Base-by-base conservation (phyloP, 2,888 invertebrate species). In the Parnassius mnemosyne region DNA sequence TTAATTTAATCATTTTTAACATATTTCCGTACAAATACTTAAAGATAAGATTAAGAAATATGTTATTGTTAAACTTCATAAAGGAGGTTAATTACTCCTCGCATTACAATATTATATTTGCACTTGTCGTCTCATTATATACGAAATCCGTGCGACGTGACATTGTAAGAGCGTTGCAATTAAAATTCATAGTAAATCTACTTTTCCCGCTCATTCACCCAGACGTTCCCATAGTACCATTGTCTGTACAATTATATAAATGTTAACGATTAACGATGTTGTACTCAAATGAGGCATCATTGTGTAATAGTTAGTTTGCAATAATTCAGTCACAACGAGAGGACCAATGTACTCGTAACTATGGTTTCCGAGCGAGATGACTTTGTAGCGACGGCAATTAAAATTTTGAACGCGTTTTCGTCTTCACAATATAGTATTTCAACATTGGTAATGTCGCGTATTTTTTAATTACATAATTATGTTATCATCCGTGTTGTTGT, bases 101-200 rank as follows among this genome's bases (percentile, higher is more conserved):
- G 50, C 50, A 54, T 62, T 49, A 20, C 42, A 49, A 49, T 53
- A 10, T 44, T 11, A 46, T 58, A 58, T 49, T 51, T 54, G 53
- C 54, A 25, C 44, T 44, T 43, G 42, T 49, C 25, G 54, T 50
- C 41, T 53, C 13, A 20, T 60, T 43, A 44, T 34, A 12, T 10
- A 12, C 56, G 56, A 46, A 57, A 55, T 52, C 34, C 54, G 50
- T 10, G 43, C 50, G 50, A 54, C n/a, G 60, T 58, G 62, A 62
- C 62, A 62, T 62, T 62, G 62, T 51, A 54, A 43, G 49, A 43
- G 53, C 57, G 56, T 13, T 42, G 57, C 16, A 62, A 62, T 62
- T 58, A 58, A 62, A 57, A 53, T 57, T 50, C 49, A 54, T 62
- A 62, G 57, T 54, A 62, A 60, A 60, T 60, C 60, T 13, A 54